phyloP scores from a whole-genome alignment of 2,797 vertebrate genomes.

The Pangasius larnaudii region DNA sequence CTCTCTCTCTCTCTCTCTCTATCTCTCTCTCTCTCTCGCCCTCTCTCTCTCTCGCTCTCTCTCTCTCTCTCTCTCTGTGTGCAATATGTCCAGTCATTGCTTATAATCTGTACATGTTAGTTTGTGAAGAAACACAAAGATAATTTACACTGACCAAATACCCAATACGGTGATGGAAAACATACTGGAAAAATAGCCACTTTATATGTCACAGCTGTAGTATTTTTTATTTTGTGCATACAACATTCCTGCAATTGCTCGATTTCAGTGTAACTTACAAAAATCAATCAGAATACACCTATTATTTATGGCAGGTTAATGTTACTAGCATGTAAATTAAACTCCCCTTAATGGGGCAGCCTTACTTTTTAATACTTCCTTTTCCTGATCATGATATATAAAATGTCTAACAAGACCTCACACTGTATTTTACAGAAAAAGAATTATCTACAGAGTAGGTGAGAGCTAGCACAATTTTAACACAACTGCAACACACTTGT shows the following conservation, averaged over 20 bases:
- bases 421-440: no score
- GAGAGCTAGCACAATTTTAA: background rate
- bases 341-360: no score
- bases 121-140: background rate
- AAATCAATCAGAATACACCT: no score
- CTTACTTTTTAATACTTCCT: no score
- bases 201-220: background rate
- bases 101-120: constrained; percentile 16
- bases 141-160: background rate
- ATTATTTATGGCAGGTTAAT: background rate
- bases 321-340: no score
- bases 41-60: background rate
- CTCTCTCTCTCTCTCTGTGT: background rate
- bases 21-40: constrained; percentile 11
- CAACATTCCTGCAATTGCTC: background rate
- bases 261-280: no score
- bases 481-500: background rate
- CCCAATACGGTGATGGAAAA: background rate
- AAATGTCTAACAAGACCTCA: no score
- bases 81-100: constrained; percentile 29
- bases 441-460: no score
- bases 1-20: constrained; percentile 17
- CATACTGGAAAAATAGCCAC: background rate
- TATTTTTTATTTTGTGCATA: background rate
- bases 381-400: no score